Percentiles rank a stretch among this genome's conserved stretches.
These are phyloP conservation scores for Taeniopygia guttata DNA, from an alignment of 2,797 vertebrate species.

Conservation along the genomic window DNA sequence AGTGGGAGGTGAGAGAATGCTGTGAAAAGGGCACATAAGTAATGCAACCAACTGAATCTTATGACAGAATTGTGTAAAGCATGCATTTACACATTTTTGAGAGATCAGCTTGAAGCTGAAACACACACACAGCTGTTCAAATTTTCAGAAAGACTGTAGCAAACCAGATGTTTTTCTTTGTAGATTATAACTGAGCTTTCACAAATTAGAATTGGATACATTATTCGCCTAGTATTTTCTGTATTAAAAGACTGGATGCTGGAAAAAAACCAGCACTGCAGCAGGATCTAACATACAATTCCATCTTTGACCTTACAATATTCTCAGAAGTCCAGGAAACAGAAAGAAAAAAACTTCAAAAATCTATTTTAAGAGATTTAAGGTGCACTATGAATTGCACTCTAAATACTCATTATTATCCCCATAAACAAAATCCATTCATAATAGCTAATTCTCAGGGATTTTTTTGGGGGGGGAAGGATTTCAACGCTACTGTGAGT, in stretches of 20 bases:
- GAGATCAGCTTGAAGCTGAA: conserved; percentile 31
- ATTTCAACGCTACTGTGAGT: neutral
- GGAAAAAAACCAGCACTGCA: neutral
- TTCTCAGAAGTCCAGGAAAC: neutral
- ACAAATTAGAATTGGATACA: neutral
- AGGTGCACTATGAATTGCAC: neutral
- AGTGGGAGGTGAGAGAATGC: conserved; percentile 42
- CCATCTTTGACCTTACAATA: neutral
- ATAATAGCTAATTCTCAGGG: neutral
- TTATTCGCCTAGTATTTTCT: neutral
- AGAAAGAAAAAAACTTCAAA: neutral
- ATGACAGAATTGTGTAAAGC: conserved; percentile 33
- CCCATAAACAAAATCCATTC: neutral
- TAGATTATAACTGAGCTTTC: conserved; percentile 5
- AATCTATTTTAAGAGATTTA: neutral
- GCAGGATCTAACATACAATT: neutral
- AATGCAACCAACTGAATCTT: conserved; percentile 17
- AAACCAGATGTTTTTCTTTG: conserved; percentile 21
- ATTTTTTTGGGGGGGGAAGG: accelerated
- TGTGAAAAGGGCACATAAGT: conserved; percentile 9
- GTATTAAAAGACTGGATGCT: neutral
- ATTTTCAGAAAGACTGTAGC: neutral
- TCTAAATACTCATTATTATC: neutral
- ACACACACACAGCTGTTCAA: neutral
- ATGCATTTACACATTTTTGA: conserved; percentile 34